Percentiles rank a stretch among this genome's conserved stretches.
phyloP scores from a whole-genome alignment of 2,888 invertebrate genomes.

The Eupeodes latifasciatus region DNA sequence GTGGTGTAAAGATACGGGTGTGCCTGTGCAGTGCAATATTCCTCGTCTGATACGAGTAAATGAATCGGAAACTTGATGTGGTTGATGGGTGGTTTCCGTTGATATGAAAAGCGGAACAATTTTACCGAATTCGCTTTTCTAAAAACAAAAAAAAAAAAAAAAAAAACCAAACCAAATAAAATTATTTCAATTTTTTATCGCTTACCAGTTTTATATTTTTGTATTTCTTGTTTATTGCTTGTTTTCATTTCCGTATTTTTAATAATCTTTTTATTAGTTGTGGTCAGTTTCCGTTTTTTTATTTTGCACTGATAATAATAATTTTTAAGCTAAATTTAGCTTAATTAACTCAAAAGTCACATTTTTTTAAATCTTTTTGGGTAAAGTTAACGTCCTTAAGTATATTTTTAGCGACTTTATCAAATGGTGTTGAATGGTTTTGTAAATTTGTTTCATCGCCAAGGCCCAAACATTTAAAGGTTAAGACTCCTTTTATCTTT shows the following conservation, averaged over 20 bases:
- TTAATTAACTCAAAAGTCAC: too few relatives aligned
- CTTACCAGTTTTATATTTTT: not conserved
- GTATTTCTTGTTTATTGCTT: not conserved
- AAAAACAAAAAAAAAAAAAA: slow-evolving; percentile 20
- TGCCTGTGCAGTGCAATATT: slow-evolving; percentile 17
- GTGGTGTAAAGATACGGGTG: slow-evolving; percentile 57
- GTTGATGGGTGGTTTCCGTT: slow-evolving; percentile 58
- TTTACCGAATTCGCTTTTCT: slow-evolving; percentile 40
- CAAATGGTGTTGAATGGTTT: not conserved
- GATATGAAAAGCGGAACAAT: slow-evolving; percentile 41
- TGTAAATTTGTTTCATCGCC: not conserved
- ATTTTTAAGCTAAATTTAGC: not conserved
- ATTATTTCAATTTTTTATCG: not conserved
- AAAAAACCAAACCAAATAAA: not conserved
- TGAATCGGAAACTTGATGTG: slow-evolving; percentile 56
- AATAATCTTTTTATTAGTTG: not conserved
- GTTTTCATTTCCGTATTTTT: not conserved
- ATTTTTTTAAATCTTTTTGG: not conserved
- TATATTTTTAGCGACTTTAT: too few relatives aligned
- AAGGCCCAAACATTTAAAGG: too few relatives aligned
- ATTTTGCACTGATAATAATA: not conserved
- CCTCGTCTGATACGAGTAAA: slow-evolving; percentile 54
- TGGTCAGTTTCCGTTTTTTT: slow-evolving; percentile 20
- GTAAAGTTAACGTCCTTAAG: too few relatives aligned
- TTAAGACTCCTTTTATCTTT: too few relatives aligned